Evolutionary conservation across 1,140 invertebrate species (phyloP), one percentile per base, ranked within the genome.

Genomic region (Lethocerus indicus): DNA sequence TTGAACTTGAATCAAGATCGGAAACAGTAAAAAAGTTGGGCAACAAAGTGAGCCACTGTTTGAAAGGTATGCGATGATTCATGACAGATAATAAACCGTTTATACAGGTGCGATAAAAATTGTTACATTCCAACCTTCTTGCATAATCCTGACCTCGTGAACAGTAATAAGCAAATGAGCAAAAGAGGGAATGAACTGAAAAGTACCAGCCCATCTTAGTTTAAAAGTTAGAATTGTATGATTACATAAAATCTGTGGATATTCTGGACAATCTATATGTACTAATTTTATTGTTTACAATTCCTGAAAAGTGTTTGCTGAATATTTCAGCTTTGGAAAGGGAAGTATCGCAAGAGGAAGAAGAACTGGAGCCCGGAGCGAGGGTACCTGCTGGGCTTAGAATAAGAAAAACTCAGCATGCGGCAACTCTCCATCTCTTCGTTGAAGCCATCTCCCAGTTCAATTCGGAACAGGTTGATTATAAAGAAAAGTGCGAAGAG

Each of bases 401-500:
- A 23, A 60, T 60, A 28, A 47, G 59, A 45, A 53, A 54, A 45
- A 58, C 58, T 3, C 58, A 59, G 49, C 57, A 59, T 9, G 40
- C 57, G 7, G 56, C 58, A 3, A 56, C 53, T 1, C 27, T 60
- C 18, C 55, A 56, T 27, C 53, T 59, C 14, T 55, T 60, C 14
- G 51, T 60, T 6, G 57, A 60, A 42, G 59, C 58, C 1, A 52
- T 60, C 23, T 51, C 50, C 9, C 50, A 55, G 20, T 60, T 59
- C 40, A 60, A 60, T 26, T 32, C 50, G 4, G 56, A 59, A 42
- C 59, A 60, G 26, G 51, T 57, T 6, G 55, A 59, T 37, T 60
- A 60, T 45, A 59, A 56, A 36, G 57, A 60, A 32, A 58, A 59
- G 35, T 60, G 58, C 42, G 51, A 55, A 25, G 57, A 60, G 37